Evolutionary conservation across 2,113 vertebrate species (phyloP), one percentile per base, ranked within the genome.

Genomic region (Poecilia latipinna): DNA sequence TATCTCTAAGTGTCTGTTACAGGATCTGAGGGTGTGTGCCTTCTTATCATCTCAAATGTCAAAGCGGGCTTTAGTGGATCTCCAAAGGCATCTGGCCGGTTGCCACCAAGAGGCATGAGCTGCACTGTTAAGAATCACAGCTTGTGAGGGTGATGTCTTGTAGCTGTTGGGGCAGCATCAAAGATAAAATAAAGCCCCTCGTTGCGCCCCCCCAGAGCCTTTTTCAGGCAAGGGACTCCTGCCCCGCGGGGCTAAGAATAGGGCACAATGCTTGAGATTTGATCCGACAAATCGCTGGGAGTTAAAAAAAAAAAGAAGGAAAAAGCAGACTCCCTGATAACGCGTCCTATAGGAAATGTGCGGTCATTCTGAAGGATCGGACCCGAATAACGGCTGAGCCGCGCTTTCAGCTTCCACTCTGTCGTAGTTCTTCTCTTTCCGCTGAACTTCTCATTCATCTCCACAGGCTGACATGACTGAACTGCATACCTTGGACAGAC

Each of bases 1-100:
- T 87, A 77, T 90, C 82, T 86, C 66, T 61, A 85, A 83, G 86
- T 84, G 87, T 83, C 82, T 85, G 75, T 69, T 66, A 24, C 70
- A 64, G 77, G 79, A 77, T 82, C 65, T 66, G 79, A 86, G 68
- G 29, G 67, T 54, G 77, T 54, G 78, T 51, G 70, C 71, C 77
- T 74, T 70, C 83, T 88, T 87, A 91, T 90, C 74, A 80, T 83
- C 75, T 86, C 78, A 83, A 89, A 89, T 89, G 85, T 91, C 86
- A 91, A 78, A 86, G 78, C 60, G 1, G 42, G 86, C 82, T 91
- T 91, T 88, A 84, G 77, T 68, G 83, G 79, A 79, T 78, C 85
- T 77, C 63, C 17, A 33, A 29, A 88, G 86, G 84, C 86, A 90
- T 87, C 83, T 87, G 89, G 84, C 74, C 74, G 65, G n/a, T 61